Evolutionary conservation across 2,797 vertebrate genomes (phyloP).

Genomic region (Rousettus madagascariensis): DNA sequence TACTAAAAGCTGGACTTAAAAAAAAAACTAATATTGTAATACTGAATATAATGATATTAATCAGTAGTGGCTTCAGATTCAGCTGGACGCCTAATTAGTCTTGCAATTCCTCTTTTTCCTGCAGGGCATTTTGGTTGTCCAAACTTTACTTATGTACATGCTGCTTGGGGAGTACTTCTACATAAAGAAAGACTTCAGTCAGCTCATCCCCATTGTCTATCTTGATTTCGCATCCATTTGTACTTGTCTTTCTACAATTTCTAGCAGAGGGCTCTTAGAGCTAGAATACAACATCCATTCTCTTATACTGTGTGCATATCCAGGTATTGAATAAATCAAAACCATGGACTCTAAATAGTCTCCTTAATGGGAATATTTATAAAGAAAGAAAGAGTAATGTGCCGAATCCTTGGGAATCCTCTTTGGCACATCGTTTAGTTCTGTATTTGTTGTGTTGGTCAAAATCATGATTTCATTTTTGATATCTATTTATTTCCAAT

Average conservation of each 20-base stretch:
- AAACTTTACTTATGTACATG: slow-evolving; percentile 96
- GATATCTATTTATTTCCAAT: slow-evolving; percentile 91
- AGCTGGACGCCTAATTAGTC: slow-evolving; percentile 91
- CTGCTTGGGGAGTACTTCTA: slow-evolving; percentile 97
- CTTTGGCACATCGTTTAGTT: slow-evolving; percentile 93
- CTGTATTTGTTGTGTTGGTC: slow-evolving; percentile 92
- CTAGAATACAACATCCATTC: slow-evolving; percentile 99
- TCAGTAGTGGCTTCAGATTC: slow-evolving; percentile 91
- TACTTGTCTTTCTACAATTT: slow-evolving; percentile 91
- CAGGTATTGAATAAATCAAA: slow-evolving; percentile 99
- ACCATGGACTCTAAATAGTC: slow-evolving; percentile 97
- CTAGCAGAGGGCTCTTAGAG: slow-evolving; percentile 94
- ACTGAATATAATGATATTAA: slow-evolving; percentile 84
- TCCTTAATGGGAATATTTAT: slow-evolving; percentile 96
- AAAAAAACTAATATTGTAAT: slow-evolving; percentile 78
- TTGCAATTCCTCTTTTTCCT: slow-evolving; percentile 92
- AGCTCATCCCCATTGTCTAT: slow-evolving; percentile 95
- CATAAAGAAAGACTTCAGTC: slow-evolving; percentile 94
- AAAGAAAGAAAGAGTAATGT: slow-evolving; percentile 97
- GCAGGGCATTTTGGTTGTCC: slow-evolving; percentile 95
- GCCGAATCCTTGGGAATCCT: slow-evolving; percentile 95
- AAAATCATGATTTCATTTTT: slow-evolving; percentile 93
- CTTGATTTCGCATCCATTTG: slow-evolving; percentile 95
- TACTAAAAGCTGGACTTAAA: slow-evolving; percentile 78
- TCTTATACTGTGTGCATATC: slow-evolving; percentile 94